Evolutionary conservation across 2,113 vertebrate genomes (phyloP), one percentile per base, ranked within the genome.

Genomic region (Neopipo cinnamomea): DNA sequence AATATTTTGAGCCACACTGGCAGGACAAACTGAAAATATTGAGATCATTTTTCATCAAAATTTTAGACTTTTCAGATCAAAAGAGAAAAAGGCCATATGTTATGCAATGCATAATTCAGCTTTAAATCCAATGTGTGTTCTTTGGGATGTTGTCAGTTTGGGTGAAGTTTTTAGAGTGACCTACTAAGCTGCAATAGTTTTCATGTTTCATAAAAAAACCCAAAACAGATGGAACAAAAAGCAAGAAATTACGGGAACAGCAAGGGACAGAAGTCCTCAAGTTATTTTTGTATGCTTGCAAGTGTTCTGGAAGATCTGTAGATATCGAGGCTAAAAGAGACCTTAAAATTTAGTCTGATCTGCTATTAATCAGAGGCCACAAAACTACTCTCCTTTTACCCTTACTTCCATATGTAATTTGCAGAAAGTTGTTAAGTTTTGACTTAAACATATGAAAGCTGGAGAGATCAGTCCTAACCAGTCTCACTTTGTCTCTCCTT

Each of bases 21-120:
- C 67, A 90, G 50, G 31, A 93, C 49, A 82, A 96, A 76, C 39
- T 53, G 28, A 77, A 93, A 93, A 73, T 83, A 80, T 3, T 70
- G 46, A 31, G 47, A 50, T 71, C 5, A 6, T 59, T 91, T 91
- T 63, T 76, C 42, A 46, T 91, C 50, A 52, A 12, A 58, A 63
- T 58, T 63, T 72, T 73, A 77, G 39, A 46, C 39, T 22, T 92
- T 75, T 71, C 18, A 91, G 23, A 70, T 70, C 14, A 88, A 78
- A 63, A 50, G 31, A 53, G 31, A 41, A 85, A 79, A 52, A 19
- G 25, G 4, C 15, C 4, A 1, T 65, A 46, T 49, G 20, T 55
- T 79, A 68, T 24, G 8, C 33, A 79, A 5, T 46, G 28, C 7
- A 56, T 75, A 41, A 72, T 59, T 68, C 42, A 31, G 18, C 17